These are phyloP conservation scores for Propithecus perrieri DNA, from an alignment of 2,797 vertebrate genomes.

Conservation along the genomic window DNA sequence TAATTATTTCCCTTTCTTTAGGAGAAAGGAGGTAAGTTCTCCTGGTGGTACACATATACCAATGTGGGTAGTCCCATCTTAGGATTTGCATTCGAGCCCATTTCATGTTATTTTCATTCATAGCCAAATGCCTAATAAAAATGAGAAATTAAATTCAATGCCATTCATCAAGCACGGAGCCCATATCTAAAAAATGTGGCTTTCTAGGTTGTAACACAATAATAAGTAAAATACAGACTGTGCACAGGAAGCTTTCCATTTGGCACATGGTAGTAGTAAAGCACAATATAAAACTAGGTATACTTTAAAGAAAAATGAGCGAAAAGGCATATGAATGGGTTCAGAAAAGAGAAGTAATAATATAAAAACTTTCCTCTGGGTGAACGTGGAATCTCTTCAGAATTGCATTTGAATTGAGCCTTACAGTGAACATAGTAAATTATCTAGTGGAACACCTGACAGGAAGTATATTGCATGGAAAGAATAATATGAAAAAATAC, in stretches of 20 bases:
- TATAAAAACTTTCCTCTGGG: neutral
- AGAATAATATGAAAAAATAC: neutral
- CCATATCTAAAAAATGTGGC: neutral
- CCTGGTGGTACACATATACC: neutral
- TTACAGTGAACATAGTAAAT: neutral
- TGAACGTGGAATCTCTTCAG: neutral
- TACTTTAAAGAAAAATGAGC: neutral
- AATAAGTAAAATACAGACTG: neutral
- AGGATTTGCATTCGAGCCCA: neutral
- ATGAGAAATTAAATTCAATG: neutral
- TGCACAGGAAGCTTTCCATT: neutral
- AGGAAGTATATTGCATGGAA: neutral
- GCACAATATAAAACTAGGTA: neutral
- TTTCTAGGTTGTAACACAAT: neutral
- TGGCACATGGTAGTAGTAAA: neutral
- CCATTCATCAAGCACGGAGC: neutral
- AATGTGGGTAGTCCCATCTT: neutral
- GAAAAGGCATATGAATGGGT: neutral
- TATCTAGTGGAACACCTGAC: neutral
- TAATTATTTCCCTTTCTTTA: neutral
- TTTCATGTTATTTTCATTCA: neutral
- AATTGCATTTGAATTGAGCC: conserved; percentile 14
- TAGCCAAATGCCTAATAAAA: neutral
- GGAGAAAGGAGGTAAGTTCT: neutral
- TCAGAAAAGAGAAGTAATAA: conserved; percentile 23